phyloP scores from a whole-genome alignment of 2,888 invertebrate genomes.

The Marasmarcha lunaedactyla region DNA sequence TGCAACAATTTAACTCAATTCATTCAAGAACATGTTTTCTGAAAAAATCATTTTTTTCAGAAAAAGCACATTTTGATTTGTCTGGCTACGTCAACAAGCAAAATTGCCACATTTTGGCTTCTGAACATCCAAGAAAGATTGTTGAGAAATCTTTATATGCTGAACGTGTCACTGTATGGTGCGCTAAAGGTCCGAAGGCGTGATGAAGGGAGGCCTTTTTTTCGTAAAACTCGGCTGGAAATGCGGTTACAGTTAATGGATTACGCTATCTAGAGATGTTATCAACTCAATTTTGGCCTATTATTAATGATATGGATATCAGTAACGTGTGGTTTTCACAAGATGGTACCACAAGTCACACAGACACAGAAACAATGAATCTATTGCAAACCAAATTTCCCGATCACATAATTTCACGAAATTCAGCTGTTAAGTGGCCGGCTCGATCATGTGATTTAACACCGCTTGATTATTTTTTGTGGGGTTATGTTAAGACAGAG shows the following conservation, averaged over 20 bases:
- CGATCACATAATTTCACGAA: conserved; percentile 4
- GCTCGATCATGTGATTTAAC: conserved; percentile 5
- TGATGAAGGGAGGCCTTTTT: conserved; percentile 10
- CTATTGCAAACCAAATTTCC: conserved; percentile 4
- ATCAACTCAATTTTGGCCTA: conserved; percentile 2
- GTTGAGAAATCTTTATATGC: conserved; percentile 9
- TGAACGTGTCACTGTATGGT: conserved; percentile 10
- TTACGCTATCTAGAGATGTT: background rate
- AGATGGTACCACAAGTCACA: conserved; percentile 4
- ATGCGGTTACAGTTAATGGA: conserved; percentile 3
- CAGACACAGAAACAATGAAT: conserved; percentile 1
- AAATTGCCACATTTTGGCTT: too few relatives aligned
- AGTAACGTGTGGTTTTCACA: conserved; percentile 5
- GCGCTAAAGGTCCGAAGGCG: conserved; percentile 8
- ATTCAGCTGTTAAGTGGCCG: conserved; percentile 5
- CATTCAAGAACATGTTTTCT: too few relatives aligned
- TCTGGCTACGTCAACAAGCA: too few relatives aligned
- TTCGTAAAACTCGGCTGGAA: conserved; percentile 8
- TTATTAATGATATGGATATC: conserved; percentile 4
- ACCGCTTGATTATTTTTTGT: conserved; percentile 3
- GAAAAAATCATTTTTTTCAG: too few relatives aligned
- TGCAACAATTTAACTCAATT: too few relatives aligned
- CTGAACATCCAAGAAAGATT: conserved; percentile 29
- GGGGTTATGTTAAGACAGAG: background rate
- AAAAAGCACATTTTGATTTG: too few relatives aligned